Percentiles rank a stretch among this genome's conserved stretches.
Evolutionary conservation across 2,113 vertebrate genomes (phyloP).

Genomic region (Centropus unirufus): DNA sequence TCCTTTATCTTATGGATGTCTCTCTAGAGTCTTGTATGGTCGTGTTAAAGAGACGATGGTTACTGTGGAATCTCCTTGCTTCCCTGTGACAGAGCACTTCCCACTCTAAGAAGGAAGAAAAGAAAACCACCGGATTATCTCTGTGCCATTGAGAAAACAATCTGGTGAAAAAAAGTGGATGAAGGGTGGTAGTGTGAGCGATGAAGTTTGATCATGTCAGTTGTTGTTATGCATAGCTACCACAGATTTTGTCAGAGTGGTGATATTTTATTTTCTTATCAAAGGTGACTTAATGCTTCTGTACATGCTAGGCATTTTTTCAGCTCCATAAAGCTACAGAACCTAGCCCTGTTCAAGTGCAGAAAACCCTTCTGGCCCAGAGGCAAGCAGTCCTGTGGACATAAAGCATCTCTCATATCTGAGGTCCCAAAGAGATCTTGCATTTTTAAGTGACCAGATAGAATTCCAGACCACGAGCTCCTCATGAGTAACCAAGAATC

Average conservation of each 20-base stretch:
- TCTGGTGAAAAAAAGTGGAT: background rate
- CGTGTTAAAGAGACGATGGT: fast-evolving
- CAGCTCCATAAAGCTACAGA: background rate
- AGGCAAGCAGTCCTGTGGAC: background rate
- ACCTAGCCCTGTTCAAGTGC: background rate
- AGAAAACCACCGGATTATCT: fast-evolving
- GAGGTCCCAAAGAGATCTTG: background rate
- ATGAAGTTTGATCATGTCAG: background rate
- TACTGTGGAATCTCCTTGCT: background rate
- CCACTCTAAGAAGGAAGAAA: background rate
- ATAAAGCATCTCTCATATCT: background rate
- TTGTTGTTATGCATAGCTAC: background rate
- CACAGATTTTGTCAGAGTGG: background rate
- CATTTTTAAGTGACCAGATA: background rate
- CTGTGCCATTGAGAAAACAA: background rate
- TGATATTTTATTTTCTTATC: background rate
- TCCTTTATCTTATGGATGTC: background rate
- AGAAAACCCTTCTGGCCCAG: background rate
- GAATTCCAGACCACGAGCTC: background rate
- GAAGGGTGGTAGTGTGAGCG: background rate
- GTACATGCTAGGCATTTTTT: background rate
- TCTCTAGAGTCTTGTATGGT: background rate
- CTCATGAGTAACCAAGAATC: background rate
- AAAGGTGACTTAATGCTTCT: background rate
- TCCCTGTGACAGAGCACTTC: background rate